Base-by-base conservation (phyloP, 2,888 invertebrate species). In the Glaucopsyche alexis region DNA sequence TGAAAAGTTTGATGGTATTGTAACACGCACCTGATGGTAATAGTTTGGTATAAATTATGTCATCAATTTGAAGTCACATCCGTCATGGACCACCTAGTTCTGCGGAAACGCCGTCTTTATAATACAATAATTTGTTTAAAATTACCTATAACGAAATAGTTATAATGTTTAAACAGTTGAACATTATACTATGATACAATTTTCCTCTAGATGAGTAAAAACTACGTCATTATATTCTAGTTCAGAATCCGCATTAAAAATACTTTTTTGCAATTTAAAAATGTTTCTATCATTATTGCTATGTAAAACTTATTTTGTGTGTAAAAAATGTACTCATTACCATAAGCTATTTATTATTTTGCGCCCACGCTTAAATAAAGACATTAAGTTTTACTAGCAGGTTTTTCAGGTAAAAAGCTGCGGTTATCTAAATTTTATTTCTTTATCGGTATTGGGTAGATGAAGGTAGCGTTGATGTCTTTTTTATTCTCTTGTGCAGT, bases 131-230 rank as follows among this genome's bases (percentile, higher is more conserved):
- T 71, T 38, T 74, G 71, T 64, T 76, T 72, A 29, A 71, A 71
- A 52, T 71, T 73, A 79, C 81, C 29, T 29, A 29, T 29, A 78
- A 77, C 78, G 79, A 84, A 82, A 84, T 80, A 78, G 74, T 77
- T 75, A 79, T 87, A 86, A 89, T 88, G 84, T 83, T 78, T 77
- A 84, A 84, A 87, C 87, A 88, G 88, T 88, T 87, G 29, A 82
- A 70, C 80, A 77, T 77, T 79, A 77, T 29, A 75, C 2, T 13
- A 7, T 29, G 60, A 6, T 38, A 29, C 60, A 29, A 29, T 60
- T 29, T 6, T 29, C 9, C 5, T 60, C 11, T 29, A 60, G 13
- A 60, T 38, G 3, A 29, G 55, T 52, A 16, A 16, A 8, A 52
- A 16, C 8, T n/a, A 16, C 16, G 1, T 52, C n/a, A n/a, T n/a